Percentiles rank a stretch among this genome's conserved stretches.
Conservation (phyloP, 2,113 vertebrate species). For the Neomonachus schauinslandi region DNA sequence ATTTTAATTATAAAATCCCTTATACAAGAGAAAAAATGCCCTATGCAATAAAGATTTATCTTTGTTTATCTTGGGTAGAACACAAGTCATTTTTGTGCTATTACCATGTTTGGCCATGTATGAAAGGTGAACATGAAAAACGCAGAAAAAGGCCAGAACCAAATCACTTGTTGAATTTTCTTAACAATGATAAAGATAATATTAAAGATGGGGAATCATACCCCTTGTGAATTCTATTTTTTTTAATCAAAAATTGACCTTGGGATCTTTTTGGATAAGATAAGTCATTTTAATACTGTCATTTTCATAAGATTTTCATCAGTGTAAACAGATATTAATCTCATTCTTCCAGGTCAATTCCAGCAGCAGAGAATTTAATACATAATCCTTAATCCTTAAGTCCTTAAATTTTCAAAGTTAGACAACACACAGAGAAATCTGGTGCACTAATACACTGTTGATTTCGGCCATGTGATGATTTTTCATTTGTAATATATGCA, state of each 20-base stretch:
- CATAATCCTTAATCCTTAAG: neutral
- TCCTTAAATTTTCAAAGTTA: slow-evolving; percentile 15
- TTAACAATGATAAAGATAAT: slow-evolving; percentile 47
- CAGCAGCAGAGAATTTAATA: neutral
- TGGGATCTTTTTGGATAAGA: slow-evolving; percentile 5
- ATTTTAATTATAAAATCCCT: slow-evolving; percentile 82
- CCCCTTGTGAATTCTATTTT: slow-evolving; percentile 55
- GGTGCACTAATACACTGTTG: neutral
- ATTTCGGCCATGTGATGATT: neutral
- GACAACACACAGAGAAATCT: neutral
- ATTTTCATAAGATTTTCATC: slow-evolving; percentile 68
- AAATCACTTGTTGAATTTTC: neutral
- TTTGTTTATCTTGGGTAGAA: slow-evolving; percentile 77
- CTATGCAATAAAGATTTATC: slow-evolving; percentile 77
- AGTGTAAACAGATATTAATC: neutral
- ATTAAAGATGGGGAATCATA: slow-evolving; percentile 25
- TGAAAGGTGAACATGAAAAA: slow-evolving; percentile 76
- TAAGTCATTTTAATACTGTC: slow-evolving; percentile 53
- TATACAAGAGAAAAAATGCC: slow-evolving; percentile 71
- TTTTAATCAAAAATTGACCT: slow-evolving; percentile 49
- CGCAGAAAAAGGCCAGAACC: slow-evolving; percentile 9
- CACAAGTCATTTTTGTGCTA: slow-evolving; percentile 71
- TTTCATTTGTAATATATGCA: slow-evolving; percentile 22
- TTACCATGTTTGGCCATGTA: slow-evolving; percentile 68
- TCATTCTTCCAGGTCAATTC: slow-evolving; percentile 34